Evolutionary conservation across 2,888 invertebrate species (phyloP).

Genomic region (Polyommatus iphigenia): DNA sequence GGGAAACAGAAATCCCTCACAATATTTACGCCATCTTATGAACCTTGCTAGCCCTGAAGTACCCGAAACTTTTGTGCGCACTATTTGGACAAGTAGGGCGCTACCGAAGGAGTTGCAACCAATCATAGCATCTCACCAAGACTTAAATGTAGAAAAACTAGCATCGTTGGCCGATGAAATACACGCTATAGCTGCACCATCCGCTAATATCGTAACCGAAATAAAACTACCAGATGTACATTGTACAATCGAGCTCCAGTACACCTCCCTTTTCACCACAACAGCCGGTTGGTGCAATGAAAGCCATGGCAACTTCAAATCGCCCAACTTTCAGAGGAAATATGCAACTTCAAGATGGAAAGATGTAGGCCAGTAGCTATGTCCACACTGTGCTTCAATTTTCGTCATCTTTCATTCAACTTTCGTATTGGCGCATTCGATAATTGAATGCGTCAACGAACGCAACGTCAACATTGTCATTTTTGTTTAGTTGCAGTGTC

Average conservation of each 20-base stretch:
- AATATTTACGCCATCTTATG: neutral
- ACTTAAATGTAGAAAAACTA: neutral
- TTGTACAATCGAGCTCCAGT: neutral
- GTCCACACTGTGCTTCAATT: too few relatives aligned
- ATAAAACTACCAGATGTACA: neutral
- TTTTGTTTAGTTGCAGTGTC: too few relatives aligned
- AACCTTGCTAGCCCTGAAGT: constrained; percentile 6
- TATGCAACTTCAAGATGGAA: neutral
- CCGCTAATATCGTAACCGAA: neutral
- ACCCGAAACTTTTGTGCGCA: neutral
- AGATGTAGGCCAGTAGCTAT: neutral
- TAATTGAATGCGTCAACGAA: too few relatives aligned
- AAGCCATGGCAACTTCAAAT: constrained; percentile 10
- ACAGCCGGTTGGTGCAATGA: neutral
- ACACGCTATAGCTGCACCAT: neutral
- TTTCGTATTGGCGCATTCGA: too few relatives aligned
- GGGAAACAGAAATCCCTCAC: constrained; percentile 4
- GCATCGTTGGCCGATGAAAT: neutral
- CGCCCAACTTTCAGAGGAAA: neutral
- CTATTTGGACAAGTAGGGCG: neutral
- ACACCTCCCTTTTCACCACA: neutral
- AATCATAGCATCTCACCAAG: neutral
- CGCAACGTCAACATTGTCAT: too few relatives aligned
- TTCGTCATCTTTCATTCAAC: too few relatives aligned
- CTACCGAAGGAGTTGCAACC: neutral